phyloP scores from a whole-genome alignment of 2,797 vertebrate species.

The Leontopithecus rosalia region DNA sequence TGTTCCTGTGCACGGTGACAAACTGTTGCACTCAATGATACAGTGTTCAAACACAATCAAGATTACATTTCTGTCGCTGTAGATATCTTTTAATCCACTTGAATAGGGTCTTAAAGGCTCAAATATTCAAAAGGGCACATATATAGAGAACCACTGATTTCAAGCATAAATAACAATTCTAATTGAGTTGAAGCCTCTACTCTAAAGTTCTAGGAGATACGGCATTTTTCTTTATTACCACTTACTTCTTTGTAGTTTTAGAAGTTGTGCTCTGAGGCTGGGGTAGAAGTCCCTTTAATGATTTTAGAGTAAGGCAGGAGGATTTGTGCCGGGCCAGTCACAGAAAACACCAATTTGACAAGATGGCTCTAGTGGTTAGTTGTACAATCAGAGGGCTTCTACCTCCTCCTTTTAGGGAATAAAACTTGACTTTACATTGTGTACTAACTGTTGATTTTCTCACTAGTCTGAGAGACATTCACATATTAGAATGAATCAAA shows the following conservation, averaged over 20 bases:
- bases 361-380: neutral
- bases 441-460: neutral
- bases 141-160: neutral
- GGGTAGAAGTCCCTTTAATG: neutral
- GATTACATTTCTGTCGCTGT: neutral
- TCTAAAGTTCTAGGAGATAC: neutral
- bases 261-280: neutral
- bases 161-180: neutral
- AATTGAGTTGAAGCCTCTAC: neutral
- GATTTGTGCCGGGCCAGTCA: neutral
- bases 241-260: neutral
- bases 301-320: neutral
- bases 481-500: neutral
- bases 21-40: neutral
- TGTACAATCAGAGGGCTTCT: neutral
- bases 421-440: neutral
- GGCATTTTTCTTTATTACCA: constrained; percentile 19
- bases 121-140: neutral
- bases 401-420: neutral
- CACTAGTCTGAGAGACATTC: neutral
- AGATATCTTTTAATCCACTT: neutral
- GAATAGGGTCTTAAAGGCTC: neutral
- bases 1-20: neutral
- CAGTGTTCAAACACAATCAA: neutral
- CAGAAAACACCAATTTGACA: neutral